A percentile compares a stretch with the other conserved stretches of the same genome.
Evolutionary conservation across 2,113 vertebrate species (phyloP).

Genomic region (Raphicerus campestris): DNA sequence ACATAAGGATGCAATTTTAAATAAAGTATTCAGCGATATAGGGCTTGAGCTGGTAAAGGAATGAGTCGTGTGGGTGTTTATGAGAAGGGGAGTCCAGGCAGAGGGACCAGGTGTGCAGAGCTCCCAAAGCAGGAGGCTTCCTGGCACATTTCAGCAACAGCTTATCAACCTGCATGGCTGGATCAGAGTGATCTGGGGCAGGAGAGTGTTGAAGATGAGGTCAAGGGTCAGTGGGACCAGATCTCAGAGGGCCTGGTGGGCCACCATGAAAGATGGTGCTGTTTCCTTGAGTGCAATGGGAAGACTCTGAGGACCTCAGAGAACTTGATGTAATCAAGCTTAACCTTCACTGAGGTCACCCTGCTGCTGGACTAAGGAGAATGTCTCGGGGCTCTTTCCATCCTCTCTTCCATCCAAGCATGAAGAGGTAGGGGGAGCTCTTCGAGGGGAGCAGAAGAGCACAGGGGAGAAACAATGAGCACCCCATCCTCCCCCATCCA

Average conservation of each 20-base stretch:
- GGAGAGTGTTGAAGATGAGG: not conserved
- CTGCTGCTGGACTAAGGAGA: not conserved
- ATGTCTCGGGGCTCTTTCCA: not conserved
- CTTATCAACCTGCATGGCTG: not conserved
- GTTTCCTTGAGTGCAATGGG: not conserved
- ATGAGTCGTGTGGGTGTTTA: not conserved
- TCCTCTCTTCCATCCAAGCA: not conserved
- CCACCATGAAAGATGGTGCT: not conserved
- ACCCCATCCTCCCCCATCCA: not conserved
- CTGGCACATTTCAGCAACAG: not conserved
- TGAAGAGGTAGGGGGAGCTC: not conserved
- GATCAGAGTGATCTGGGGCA: not conserved
- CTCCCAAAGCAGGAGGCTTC: not conserved
- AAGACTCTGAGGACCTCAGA: not conserved
- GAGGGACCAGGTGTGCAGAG: not conserved
- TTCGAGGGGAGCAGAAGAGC: not conserved
- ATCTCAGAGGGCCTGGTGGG: not conserved
- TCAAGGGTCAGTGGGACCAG: too few relatives aligned
- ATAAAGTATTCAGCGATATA: not conserved
- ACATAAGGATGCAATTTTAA: not conserved
- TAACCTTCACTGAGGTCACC: not conserved
- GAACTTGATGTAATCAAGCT: not conserved
- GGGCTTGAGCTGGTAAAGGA: not conserved
- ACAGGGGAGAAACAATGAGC: not conserved
- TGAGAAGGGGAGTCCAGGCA: not conserved